A percentile compares a stretch with the other conserved stretches of the same genome.
These are phyloP conservation scores for Orussus abietinus DNA, from an alignment of 1,140 invertebrate species.

Conservation along the genomic window DNA sequence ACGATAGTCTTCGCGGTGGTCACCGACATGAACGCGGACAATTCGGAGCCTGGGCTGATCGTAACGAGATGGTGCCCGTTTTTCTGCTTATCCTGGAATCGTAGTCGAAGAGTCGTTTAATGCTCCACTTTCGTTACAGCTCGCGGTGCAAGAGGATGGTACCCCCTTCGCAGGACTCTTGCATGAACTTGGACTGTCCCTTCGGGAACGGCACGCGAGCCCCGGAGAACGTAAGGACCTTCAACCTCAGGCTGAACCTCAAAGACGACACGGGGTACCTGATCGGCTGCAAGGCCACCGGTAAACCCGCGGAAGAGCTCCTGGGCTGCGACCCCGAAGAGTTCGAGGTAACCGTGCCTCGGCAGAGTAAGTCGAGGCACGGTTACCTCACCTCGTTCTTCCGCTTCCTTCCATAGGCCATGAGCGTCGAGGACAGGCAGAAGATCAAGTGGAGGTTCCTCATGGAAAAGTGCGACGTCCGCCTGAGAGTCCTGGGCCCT, in stretches of 20 bases:
- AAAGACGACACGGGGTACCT: constrained; percentile 51
- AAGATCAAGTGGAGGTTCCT: constrained; percentile 39
- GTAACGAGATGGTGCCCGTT: constrained; percentile 37
- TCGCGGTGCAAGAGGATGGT: constrained; percentile 43
- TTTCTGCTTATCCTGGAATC: constrained; percentile 2
- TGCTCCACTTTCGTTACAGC: constrained; percentile 24
- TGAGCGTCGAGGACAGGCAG: constrained; percentile 28
- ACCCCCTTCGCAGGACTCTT: constrained; percentile 33
- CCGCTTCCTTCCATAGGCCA: constrained; percentile 34
- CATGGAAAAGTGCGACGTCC: constrained; percentile 32
- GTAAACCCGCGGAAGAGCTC: constrained; percentile 36
- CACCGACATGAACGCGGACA: constrained; percentile 49
- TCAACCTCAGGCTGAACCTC: constrained; percentile 46
- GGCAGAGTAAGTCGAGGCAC: no score
- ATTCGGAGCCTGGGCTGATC: constrained; percentile 20
- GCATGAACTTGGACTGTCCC: constrained; percentile 50
- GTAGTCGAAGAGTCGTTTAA: background rate
- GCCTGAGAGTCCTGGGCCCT: constrained; percentile 43
- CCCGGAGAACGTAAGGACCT: constrained; percentile 32
- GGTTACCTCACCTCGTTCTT: no score
- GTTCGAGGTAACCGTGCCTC: constrained; percentile 39
- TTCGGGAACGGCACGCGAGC: constrained; percentile 41
- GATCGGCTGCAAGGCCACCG: constrained; percentile 42
- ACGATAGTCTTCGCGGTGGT: constrained; percentile 44
- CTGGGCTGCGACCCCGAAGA: constrained; percentile 33